Base-by-base conservation (phyloP, 1,140 invertebrate genomes). In the Riptortus pedestris region DNA sequence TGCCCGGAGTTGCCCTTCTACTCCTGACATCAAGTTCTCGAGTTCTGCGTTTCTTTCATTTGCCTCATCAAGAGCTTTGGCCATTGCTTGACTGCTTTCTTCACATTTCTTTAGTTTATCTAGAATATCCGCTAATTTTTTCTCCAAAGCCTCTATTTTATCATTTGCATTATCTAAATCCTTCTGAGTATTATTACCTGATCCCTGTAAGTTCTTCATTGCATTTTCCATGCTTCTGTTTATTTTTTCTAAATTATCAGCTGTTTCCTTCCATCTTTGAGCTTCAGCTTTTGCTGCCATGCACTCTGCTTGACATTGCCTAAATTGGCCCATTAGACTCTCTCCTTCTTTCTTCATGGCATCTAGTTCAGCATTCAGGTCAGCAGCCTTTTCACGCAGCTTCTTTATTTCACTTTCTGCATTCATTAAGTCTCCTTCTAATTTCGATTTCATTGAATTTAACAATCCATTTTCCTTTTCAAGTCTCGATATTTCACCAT, bases 1-100 rank as follows among this genome's bases (percentile, higher is more conserved):
- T 58, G 24, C 48, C 33, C 47, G 5, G 16, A 64, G 20, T 45
- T 64, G 63, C 2, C 47, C 31, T 43, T 58, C 48, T 18, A 16
- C 12, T 22, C 63, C 63, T 24, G 52, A 2, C 7, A 64, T 4
- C 20, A 64, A 18, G 2, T 64, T 57, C 20, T 57, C 28, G 3
- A 64, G 18, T 24, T 64, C 63, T 24, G 1, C 26, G 2, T 2
- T 31, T 59, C 18, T 59, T 29, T 31, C 18, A 18, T 59, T 59
- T 9, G 18, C 24, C 14, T 20, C 26, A 24, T 55, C 51, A 24
- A 55, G 26, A 14, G 51, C 51, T 7, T 55, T 24, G 14, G 24
- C 24, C 11, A 55, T 7, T 55, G 20, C 9, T 55, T 55, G 22
- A 14, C 14, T 55, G 1, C 0, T 55, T 24, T 55, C 51, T 55